Conservation (phyloP, 1,140 invertebrate species). For the Bombus soroeensis region DNA sequence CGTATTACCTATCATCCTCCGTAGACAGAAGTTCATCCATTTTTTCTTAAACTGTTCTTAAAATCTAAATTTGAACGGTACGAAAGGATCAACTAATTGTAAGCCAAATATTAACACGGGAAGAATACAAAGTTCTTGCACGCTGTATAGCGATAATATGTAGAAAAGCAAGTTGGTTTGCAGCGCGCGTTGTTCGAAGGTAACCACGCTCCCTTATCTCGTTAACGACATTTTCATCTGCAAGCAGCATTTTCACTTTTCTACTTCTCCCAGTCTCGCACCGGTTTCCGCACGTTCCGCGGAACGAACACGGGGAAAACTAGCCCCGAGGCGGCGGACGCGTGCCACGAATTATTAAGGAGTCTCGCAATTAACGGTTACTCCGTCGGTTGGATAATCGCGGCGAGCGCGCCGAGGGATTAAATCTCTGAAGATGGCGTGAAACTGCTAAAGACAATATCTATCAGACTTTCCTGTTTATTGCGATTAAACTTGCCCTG, state of each 20-base stretch:
- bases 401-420: slow-evolving; percentile 38
- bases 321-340: slow-evolving; percentile 19
- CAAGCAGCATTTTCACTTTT: slow-evolving; percentile 29
- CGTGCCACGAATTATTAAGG: slow-evolving; percentile 70
- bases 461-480: slow-evolving; percentile 19
- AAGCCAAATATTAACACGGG: neutral
- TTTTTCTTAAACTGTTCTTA: neutral
- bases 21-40: too few relatives aligned
- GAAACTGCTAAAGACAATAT: slow-evolving; percentile 49
- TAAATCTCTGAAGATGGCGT: slow-evolving; percentile 58
- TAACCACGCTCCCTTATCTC: neutral
- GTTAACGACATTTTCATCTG: slow-evolving; percentile 35
- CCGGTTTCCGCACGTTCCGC: neutral
- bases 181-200: neutral
- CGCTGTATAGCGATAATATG: neutral
- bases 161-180: neutral
- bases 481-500: slow-evolving; percentile 18
- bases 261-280: slow-evolving; percentile 5
- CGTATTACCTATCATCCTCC: too few relatives aligned
- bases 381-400: slow-evolving; percentile 65
- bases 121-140: neutral
- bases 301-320: neutral
- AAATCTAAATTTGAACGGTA: neutral
- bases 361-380: slow-evolving; percentile 67
- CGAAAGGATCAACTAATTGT: neutral